phyloP scores from a whole-genome alignment of 2,888 invertebrate genomes.

The Clostera curtula region DNA sequence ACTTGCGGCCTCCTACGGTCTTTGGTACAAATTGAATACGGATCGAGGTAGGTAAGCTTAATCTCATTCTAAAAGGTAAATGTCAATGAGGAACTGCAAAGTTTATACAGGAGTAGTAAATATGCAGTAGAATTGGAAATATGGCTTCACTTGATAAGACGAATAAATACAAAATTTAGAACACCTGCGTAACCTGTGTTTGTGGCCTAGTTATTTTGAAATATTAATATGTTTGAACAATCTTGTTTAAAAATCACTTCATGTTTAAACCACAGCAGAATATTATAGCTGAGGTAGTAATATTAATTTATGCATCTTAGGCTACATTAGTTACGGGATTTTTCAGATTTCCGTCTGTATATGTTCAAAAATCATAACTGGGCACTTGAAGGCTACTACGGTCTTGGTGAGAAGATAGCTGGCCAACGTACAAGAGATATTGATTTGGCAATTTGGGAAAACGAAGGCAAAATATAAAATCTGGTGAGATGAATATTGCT shows the following conservation, averaged over 20 bases:
- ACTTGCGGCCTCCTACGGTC: conserved; percentile 76
- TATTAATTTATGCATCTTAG: too few species aligned
- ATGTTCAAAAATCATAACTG: conserved; percentile 79
- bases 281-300: too few species aligned
- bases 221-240: too few species aligned
- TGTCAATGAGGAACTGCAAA: too few species aligned
- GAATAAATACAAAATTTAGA: background rate
- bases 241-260: too few species aligned
- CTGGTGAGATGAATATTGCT: conserved; percentile 64
- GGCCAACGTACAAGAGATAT: conserved; percentile 65
- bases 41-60: conserved; percentile 75
- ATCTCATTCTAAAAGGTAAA: conserved; percentile 11
- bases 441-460: conserved; percentile 75
- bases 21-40: conserved; percentile 81
- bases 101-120: too few species aligned
- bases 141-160: background rate
- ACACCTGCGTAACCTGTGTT: background rate
- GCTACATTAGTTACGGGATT: too few species aligned
- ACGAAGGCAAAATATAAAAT: conserved; percentile 64
- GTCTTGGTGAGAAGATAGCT: conserved; percentile 78
- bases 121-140: too few species aligned
- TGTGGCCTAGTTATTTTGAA: background rate
- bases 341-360: conserved; percentile 81
- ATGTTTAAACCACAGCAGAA: too few species aligned
- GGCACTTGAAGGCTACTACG: conserved; percentile 81